phyloP scores from a whole-genome alignment of 2,113 vertebrate species.

The Amia ocellicauda region DNA sequence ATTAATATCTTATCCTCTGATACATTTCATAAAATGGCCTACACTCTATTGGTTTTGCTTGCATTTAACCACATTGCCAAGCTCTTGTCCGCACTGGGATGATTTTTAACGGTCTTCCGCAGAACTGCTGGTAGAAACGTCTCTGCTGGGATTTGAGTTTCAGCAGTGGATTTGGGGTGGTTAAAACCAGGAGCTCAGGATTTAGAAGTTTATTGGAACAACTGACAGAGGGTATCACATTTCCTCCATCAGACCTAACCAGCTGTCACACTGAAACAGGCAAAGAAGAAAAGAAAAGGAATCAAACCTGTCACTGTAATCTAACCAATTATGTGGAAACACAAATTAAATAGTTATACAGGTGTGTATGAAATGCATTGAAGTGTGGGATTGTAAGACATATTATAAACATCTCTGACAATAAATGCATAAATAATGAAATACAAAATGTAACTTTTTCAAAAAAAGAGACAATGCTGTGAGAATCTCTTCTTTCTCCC shows the following conservation, averaged over 20 bases:
- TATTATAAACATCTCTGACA: no score
- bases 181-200: slow-evolving; percentile 25
- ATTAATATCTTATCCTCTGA: slow-evolving; percentile 46
- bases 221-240: slow-evolving; percentile 33
- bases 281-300: not conserved
- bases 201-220: slow-evolving; percentile 36
- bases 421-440: no score
- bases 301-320: no score
- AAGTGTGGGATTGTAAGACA: no score
- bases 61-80: slow-evolving; percentile 30
- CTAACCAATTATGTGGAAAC: no score
- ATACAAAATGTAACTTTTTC: no score
- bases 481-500: slow-evolving; percentile 4
- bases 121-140: slow-evolving; percentile 8
- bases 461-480: no score
- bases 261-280: slow-evolving; percentile 30
- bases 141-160: slow-evolving; percentile 22
- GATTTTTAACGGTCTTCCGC: not conserved
- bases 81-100: not conserved
- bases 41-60: slow-evolving; percentile 22
- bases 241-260: slow-evolving; percentile 28
- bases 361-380: no score
- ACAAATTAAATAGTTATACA: no score
- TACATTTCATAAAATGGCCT: slow-evolving; percentile 26
- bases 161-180: slow-evolving; percentile 23